Evolutionary conservation across 1,140 invertebrate species (phyloP).

Genomic region (Drosophila fuyamai): DNA sequence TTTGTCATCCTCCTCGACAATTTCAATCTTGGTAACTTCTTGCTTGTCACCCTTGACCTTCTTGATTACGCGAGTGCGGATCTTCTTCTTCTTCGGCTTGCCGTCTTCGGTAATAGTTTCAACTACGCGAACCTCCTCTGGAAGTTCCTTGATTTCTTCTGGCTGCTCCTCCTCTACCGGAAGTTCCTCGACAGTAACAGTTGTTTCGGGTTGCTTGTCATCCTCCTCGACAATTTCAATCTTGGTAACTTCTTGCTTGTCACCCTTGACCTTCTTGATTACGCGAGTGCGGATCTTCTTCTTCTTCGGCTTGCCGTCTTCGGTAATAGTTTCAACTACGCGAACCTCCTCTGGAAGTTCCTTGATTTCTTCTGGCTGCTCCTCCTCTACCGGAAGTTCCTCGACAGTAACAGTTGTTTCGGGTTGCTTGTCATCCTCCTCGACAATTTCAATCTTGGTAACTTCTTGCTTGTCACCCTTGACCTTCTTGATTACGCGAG

Average conservation of each 20-base stretch:
- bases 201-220: not conserved
- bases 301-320: constrained; percentile 14
- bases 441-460: constrained; percentile 1
- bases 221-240: constrained; percentile 5
- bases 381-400: constrained; percentile 1
- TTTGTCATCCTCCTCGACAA: not conserved
- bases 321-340: not conserved
- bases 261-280: constrained; percentile 7
- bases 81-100: constrained; percentile 7
- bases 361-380: not conserved
- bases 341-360: constrained; percentile 4
- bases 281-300: constrained; percentile 14
- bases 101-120: not conserved
- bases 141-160: not conserved
- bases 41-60: constrained; percentile 8
- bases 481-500: constrained; percentile 2
- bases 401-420: not conserved
- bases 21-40: constrained; percentile 4
- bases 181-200: constrained; percentile 1
- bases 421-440: constrained; percentile 1
- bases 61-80: constrained; percentile 4
- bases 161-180: not conserved
- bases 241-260: constrained; percentile 6
- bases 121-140: not conserved
- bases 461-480: constrained; percentile 7